These are phyloP conservation scores for Microcebus jonahi DNA, from an alignment of 2,113 vertebrate species.

Conservation along the genomic window DNA sequence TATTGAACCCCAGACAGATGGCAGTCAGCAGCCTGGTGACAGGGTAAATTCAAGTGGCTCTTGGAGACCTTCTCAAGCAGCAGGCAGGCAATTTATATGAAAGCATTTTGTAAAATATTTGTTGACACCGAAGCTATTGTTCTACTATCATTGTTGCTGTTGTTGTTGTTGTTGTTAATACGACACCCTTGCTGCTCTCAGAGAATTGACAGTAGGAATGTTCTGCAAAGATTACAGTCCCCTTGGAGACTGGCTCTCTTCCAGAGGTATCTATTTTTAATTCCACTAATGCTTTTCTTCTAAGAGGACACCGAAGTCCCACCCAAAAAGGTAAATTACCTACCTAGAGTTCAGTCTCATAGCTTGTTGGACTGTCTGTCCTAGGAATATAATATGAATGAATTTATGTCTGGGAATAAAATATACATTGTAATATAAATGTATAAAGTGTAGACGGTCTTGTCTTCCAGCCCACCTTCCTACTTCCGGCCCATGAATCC, in stretches of 20 bases:
- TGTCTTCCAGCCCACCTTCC: background rate
- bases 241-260: background rate
- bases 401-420: background rate
- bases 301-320: background rate
- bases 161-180: constrained; percentile 8
- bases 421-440: background rate
- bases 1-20: constrained; percentile 4
- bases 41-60: constrained; percentile 36
- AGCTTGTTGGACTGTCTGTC: background rate
- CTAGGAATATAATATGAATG: background rate
- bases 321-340: background rate
- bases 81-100: constrained; percentile 23
- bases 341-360: background rate
- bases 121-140: constrained; percentile 37
- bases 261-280: background rate
- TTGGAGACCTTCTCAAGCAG: constrained; percentile 35
- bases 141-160: constrained; percentile 19
- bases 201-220: background rate
- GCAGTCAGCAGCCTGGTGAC: constrained; percentile 1
- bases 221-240: background rate
- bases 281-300: background rate
- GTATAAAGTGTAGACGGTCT: background rate
- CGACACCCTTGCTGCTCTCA: background rate
- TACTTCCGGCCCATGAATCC: background rate
- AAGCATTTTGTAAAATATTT: constrained; percentile 49